A percentile compares a stretch with the other conserved stretches of the same genome.
Conservation (phyloP, 2,113 vertebrate species). For the Genyomyrus donnyi region DNA sequence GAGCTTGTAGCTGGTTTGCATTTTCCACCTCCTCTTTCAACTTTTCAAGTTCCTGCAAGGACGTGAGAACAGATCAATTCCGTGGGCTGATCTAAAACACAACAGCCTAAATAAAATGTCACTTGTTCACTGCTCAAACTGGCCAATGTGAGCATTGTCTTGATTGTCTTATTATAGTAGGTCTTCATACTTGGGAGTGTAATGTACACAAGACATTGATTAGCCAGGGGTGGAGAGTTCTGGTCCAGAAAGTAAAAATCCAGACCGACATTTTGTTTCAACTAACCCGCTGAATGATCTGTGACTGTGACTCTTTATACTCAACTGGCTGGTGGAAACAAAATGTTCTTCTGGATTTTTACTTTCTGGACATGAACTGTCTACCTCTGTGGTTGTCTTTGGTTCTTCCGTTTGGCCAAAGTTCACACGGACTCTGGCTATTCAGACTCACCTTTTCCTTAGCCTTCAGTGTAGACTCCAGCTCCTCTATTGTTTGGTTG, state of each 20-base stretch:
- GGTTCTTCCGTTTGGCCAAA: not conserved
- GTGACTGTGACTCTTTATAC: not conserved
- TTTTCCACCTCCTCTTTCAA: conserved; percentile 86
- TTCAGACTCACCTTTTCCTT: conserved; percentile 79
- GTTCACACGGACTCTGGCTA: not conserved
- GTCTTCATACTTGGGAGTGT: not conserved
- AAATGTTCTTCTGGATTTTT: not conserved
- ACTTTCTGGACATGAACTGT: not conserved
- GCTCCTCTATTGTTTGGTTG: conserved; percentile 91
- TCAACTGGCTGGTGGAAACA: not conserved
- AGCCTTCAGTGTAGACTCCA: conserved; percentile 75
- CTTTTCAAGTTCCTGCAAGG: conserved; percentile 80
- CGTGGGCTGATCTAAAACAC: not conserved
- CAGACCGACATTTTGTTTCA: not conserved
- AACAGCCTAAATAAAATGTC: not conserved
- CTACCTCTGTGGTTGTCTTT: not conserved
- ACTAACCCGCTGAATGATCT: not conserved
- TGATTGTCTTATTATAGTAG: not conserved
- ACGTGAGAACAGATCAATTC: conserved; percentile 26
- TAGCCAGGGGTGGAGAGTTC: not conserved
- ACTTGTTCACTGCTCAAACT: not conserved
- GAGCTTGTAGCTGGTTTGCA: conserved; percentile 76
- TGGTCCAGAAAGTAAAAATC: not conserved
- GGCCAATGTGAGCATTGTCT: not conserved
- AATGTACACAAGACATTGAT: not conserved